Conservation (phyloP, 2,113 vertebrate genomes). For the Halcyon senegalensis region DNA sequence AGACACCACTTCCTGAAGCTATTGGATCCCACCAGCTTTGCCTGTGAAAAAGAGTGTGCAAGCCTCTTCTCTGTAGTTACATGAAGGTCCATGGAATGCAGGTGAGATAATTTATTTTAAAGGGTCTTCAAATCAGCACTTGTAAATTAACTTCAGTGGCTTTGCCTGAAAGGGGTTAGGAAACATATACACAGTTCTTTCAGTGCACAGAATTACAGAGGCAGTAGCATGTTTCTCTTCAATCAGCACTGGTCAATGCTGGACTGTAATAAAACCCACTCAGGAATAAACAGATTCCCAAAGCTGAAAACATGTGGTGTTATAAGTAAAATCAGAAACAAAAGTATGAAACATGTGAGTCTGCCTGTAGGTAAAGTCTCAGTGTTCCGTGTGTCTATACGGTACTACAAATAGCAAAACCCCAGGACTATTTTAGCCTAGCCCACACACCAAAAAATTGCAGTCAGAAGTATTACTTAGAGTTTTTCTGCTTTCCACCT, state of each 20-base stretch:
- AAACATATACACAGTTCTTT: background rate
- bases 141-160: background rate
- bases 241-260: background rate
- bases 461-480: background rate
- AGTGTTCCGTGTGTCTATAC: background rate
- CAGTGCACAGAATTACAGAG: background rate
- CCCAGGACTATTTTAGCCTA: background rate
- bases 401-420: background rate
- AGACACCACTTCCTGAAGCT: background rate
- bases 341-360: background rate
- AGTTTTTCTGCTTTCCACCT: background rate
- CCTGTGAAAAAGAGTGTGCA: background rate
- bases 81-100: background rate
- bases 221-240: background rate
- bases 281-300: background rate
- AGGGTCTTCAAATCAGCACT: background rate
- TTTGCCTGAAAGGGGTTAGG: background rate
- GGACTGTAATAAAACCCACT: background rate
- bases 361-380: background rate
- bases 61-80: background rate
- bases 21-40: background rate
- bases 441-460: too few species aligned
- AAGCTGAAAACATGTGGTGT: background rate
- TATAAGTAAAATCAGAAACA: background rate
- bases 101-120: background rate